phyloP scores from a whole-genome alignment of 2,113 vertebrate species.

The Thryonomys swinderianus region DNA sequence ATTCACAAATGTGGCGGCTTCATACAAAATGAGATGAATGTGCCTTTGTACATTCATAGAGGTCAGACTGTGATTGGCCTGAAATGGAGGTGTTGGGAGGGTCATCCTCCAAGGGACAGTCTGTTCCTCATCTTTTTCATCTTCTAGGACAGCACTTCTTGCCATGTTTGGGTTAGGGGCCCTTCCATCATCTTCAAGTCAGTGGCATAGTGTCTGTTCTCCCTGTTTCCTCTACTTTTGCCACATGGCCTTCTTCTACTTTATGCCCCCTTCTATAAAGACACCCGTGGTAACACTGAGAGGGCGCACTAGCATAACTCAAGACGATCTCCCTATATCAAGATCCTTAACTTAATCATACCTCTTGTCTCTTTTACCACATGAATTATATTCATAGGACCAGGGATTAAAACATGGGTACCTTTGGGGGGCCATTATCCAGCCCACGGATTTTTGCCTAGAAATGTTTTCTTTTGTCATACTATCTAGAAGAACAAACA shows the following conservation, averaged over 20 bases:
- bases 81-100: neutral
- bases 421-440: neutral
- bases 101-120: neutral
- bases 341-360: neutral
- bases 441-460: constrained; percentile 3
- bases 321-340: neutral
- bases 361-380: neutral
- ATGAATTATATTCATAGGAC: neutral
- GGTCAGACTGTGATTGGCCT: neutral
- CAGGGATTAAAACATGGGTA: neutral
- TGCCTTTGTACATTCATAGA: neutral
- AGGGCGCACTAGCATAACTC: neutral
- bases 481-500: neutral
- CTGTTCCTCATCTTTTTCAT: neutral
- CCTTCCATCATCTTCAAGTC: neutral
- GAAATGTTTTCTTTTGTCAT: constrained; percentile 9
- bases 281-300: neutral
- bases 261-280: neutral
- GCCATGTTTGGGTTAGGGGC: accelerated
- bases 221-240: neutral
- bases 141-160: neutral
- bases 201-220: too few relatives aligned
- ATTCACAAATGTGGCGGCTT: neutral
- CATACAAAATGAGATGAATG: neutral
- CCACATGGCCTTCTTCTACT: neutral